Evolutionary conservation across 1,140 invertebrate genomes (phyloP).

Genomic region (Aphaenogaster floridana): DNA sequence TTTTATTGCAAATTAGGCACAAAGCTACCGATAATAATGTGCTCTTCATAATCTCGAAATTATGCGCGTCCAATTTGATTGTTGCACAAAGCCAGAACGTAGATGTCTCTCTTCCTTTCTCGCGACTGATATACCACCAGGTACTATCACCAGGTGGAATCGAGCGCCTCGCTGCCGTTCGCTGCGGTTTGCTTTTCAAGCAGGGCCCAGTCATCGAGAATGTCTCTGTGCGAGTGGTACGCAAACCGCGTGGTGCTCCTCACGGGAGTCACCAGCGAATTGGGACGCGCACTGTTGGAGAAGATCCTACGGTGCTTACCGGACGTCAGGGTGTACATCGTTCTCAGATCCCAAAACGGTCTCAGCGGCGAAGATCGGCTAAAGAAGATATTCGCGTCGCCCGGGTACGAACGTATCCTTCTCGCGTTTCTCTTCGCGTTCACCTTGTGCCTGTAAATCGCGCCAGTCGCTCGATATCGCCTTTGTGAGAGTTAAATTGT

Average conservation of each 20-base stretch:
- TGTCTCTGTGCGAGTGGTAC: constrained; percentile 82
- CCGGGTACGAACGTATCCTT: constrained; percentile 74
- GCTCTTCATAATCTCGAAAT: neutral
- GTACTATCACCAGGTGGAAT: neutral
- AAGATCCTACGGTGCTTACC: constrained; percentile 79
- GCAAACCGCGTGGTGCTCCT: constrained; percentile 77
- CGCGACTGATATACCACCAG: neutral
- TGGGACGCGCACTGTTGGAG: constrained; percentile 78
- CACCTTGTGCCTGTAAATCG: neutral
- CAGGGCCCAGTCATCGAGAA: constrained; percentile 74
- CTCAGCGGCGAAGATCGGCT: constrained; percentile 75
- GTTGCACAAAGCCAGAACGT: neutral
- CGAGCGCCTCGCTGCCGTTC: neutral
- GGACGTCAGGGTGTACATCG: constrained; percentile 68
- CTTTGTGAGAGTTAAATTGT: constrained; percentile 50
- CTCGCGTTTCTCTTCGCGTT: neutral
- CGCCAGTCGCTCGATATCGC: constrained; percentile 26
- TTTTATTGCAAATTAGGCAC: neutral
- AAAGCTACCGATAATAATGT: neutral
- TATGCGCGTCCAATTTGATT: neutral
- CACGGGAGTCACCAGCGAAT: constrained; percentile 80
- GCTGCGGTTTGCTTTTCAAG: constrained; percentile 26
- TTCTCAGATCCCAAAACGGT: constrained; percentile 73
- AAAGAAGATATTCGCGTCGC: constrained; percentile 76
- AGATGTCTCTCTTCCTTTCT: neutral